Evolutionary conservation across 2,113 vertebrate genomes (phyloP).

Genomic region (Peromyscus polionotus): DNA sequence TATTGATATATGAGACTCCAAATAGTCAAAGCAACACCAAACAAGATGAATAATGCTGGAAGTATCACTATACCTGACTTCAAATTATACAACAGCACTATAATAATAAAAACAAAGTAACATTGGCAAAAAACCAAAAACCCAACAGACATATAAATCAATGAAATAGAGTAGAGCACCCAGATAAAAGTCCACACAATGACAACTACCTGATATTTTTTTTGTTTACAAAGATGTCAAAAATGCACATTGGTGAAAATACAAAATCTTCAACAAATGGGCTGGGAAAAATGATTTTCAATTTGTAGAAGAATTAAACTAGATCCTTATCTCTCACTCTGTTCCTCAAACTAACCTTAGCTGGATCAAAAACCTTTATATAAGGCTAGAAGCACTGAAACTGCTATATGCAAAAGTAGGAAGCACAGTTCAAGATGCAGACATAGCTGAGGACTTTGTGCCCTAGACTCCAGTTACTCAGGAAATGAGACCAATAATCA

Average conservation of each 20-base stretch:
- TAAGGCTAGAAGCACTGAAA: background rate
- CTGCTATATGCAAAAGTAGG: background rate
- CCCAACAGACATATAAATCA: background rate
- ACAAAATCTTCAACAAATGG: background rate
- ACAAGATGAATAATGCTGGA: background rate
- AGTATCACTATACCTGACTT: background rate
- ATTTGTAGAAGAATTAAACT: background rate
- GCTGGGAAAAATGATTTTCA: background rate
- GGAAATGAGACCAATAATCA: background rate
- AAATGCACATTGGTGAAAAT: background rate
- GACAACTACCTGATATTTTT: background rate
- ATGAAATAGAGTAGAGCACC: background rate
- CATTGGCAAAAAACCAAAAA: background rate
- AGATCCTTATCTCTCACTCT: background rate
- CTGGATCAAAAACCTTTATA: background rate
- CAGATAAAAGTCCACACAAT: background rate
- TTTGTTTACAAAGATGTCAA: background rate
- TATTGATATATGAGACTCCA: background rate
- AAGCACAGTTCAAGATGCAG: background rate
- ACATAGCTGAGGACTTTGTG: background rate
- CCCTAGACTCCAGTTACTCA: background rate
- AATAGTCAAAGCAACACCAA: background rate
- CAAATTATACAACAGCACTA: background rate
- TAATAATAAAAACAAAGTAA: background rate
- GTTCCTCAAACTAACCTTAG: background rate